Evolutionary conservation across 2,113 vertebrate genomes (phyloP), one percentile per base, ranked within the genome.

Genomic region (Ahaetulla prasina): DNA sequence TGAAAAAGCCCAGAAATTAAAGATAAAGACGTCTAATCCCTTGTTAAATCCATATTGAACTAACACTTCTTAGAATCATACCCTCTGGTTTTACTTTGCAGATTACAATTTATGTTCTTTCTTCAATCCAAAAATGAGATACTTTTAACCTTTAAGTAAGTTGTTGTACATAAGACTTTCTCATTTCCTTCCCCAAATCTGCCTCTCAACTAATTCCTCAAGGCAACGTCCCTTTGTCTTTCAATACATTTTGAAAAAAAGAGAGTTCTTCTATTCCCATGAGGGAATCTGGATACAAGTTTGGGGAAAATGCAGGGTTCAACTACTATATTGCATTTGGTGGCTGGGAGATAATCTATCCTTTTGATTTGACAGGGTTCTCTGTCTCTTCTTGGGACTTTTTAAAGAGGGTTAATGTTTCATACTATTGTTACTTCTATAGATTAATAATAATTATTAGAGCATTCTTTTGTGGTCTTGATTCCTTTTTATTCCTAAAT

Each of bases 381-480:
- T 30, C 27, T 11, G 27, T 63, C 57, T 30, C 27, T 63, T 30
- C 25, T 27, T 11, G 27, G 57, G 27, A 63, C 10, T 63, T 27
- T 30, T 60, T 27, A 63, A 63, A 30, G 57, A 63, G 57, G 57
- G 57, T 63, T 63, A 63, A 63, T 63, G 57, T 63, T 63, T 27
- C 57, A 63, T 63, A 63, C 57, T 12, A 63, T 63, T 63, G 57
- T 94, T 85, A 90, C 90, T 94, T 96, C 92, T 93, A 88, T 92
- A 49, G 90, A 74, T 85, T 94, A 94, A 23, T 90, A 52, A 85
- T 23, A 60, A 20, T 23, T 52, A n/a, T 43, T 90, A 8, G 8
- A 23, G 14, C 23, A 9, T 85, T 53, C 7, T 87, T 68, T 39
- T 93, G 47, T 54, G 80, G 87, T 95, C 93, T 68, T 90, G 45